phyloP scores from a whole-genome alignment of 2,113 vertebrate species.

The Athene noctua region DNA sequence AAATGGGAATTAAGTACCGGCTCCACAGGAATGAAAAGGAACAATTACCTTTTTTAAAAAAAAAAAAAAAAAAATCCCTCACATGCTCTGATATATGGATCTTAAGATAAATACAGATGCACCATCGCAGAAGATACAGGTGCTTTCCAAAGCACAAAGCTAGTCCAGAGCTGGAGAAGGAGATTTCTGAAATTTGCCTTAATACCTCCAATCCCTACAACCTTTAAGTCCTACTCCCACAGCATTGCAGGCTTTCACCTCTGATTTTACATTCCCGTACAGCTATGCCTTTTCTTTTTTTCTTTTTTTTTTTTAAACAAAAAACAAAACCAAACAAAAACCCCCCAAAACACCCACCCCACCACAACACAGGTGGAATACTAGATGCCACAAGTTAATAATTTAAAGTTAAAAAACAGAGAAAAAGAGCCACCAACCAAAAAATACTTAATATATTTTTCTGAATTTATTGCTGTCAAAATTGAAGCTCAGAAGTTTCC shows the following conservation, averaged over 20 bases:
- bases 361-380: background rate
- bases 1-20: background rate
- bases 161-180: background rate
- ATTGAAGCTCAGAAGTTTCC: background rate
- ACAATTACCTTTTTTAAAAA: background rate
- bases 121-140: background rate
- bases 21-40: background rate
- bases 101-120: background rate
- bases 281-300: background rate
- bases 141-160: accelerated
- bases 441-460: background rate
- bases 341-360: too few species aligned
- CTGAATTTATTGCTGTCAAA: background rate
- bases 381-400: background rate
- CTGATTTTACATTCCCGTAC: background rate
- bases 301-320: background rate
- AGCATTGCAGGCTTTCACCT: background rate
- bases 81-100: background rate
- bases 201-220: background rate
- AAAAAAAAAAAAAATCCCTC: background rate
- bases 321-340: too few species aligned
- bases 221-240: background rate
- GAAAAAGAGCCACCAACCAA: background rate
- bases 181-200: background rate
- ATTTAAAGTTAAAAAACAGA: background rate